Percentiles rank a stretch among this genome's conserved stretches.
phyloP scores from a whole-genome alignment of 2,797 vertebrate genomes.

The Hozukius guyotensis region DNA sequence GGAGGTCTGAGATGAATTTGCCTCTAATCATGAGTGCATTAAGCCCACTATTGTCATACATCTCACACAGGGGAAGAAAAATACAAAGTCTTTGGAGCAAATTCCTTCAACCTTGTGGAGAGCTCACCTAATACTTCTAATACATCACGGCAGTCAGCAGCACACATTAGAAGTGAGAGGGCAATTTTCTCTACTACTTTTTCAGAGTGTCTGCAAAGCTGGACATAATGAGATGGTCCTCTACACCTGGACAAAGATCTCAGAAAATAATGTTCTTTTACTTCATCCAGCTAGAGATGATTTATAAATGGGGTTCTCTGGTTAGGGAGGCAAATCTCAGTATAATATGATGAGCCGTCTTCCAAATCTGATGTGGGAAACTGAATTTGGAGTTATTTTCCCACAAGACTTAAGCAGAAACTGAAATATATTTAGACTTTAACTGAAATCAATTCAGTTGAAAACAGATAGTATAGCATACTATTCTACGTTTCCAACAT shows the following conservation, averaged over 20 bases:
- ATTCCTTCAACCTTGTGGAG: background rate
- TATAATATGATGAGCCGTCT: conserved; percentile 18
- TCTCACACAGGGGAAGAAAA: conserved; percentile 3
- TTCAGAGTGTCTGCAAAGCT: background rate
- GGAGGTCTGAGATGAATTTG: conserved; percentile 18
- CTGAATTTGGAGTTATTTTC: conserved; percentile 1
- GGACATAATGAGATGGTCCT: background rate
- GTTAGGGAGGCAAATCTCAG: background rate
- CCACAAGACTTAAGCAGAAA: background rate
- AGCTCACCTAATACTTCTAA: background rate
- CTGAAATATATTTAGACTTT: background rate
- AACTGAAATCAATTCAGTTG: background rate
- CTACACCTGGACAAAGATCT: background rate
- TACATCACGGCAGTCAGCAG: conserved; percentile 11
- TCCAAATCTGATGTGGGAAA: conserved; percentile 1
- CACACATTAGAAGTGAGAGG: background rate
- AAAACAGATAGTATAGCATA: background rate
- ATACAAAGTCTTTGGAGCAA: background rate
- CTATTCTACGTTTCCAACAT: background rate
- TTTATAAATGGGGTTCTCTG: background rate
- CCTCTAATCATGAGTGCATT: conserved; percentile 5
- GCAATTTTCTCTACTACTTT: background rate
- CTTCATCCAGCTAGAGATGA: background rate
- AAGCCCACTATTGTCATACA: background rate
- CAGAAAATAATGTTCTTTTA: background rate